Base-by-base conservation (phyloP, 2,113 vertebrate species). In the Ivindomyrus marchei region DNA sequence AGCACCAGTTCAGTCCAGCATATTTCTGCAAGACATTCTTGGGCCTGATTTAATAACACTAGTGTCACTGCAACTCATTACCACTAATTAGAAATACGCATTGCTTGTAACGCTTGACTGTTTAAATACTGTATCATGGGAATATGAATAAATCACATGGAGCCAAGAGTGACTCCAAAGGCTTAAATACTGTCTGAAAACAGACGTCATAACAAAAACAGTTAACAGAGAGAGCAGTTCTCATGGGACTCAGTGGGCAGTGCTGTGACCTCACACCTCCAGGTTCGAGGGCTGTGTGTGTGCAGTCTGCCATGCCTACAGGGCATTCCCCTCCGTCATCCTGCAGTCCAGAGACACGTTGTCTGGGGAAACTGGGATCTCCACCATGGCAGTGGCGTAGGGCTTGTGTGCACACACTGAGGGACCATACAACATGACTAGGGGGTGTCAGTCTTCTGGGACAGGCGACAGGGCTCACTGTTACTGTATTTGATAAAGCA, bases 81-180 rank as follows among this genome's bases (percentile, higher is more conserved):
- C 39, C 36, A 85, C 45, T 85, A 45, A 85, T 85, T 24, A 85
- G 42, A 85, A 46, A 47, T 24, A 85, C 8, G 21, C 45, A 85
- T 46, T 19, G 21, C 15, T n/a, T 85, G 83, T 85, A 85, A 85
- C 21, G 42, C 45, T 85, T 85, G 45, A 85, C 83, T 46, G 74
- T 80, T 80, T 80, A 80, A 80, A 80, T 42, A 80, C 74, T 42
- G 74, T 42, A 80, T 80, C 74, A 80, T 80, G 74, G 74, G 74
- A 80, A 80, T 80, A 39, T 42, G 74, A 80, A 80, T 80, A 42
- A 80, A 80, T 80, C 74, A 80, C 74, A 42, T 13, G 36, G 74
- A 36, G 36, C 31, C 74, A 80, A 42, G 36, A 42, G 36, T 80
- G 74, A 80, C 36, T 6, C 36, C 74, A 80, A 70, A 70, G 62